phyloP scores from a whole-genome alignment of 2,113 vertebrate genomes.

The Anoplopoma fimbria region DNA sequence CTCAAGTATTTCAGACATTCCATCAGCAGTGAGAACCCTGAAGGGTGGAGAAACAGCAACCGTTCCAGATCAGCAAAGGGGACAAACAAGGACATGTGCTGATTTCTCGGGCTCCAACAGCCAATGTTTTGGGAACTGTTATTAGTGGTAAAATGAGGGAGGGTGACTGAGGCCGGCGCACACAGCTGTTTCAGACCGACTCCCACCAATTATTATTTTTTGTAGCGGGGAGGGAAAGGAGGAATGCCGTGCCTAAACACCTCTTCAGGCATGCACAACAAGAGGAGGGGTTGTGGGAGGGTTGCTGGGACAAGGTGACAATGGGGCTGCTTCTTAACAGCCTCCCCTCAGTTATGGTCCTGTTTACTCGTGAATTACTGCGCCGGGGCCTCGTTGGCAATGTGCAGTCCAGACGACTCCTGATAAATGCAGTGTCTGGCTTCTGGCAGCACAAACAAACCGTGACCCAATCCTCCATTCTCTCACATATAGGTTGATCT shows the following conservation, averaged over 20 bases:
- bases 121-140: constrained; percentile 56
- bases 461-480: constrained; percentile 32
- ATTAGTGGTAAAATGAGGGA: constrained; percentile 67
- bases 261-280: constrained; percentile 67
- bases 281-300: constrained; percentile 36
- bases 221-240: constrained; percentile 49
- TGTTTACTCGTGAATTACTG: constrained; percentile 70
- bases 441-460: constrained; percentile 64
- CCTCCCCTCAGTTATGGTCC: constrained; percentile 53
- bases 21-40: constrained; percentile 17
- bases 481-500: constrained; percentile 52
- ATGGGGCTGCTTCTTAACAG: constrained; percentile 70
- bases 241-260: constrained; percentile 68
- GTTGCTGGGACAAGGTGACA: constrained; percentile 62
- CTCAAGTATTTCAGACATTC: constrained; percentile 42
- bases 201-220: constrained; percentile 68
- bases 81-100: constrained; percentile 66
- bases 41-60: constrained; percentile 37
- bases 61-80: constrained; percentile 27
- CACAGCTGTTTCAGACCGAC: constrained; percentile 78
- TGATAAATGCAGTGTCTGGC: constrained; percentile 79
- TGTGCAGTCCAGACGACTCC: constrained; percentile 77
- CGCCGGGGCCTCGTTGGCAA: constrained; percentile 57
- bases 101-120: constrained; percentile 37
- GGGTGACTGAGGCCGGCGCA: constrained; percentile 50